Evolutionary conservation across 2,113 vertebrate species (phyloP).

Genomic region (Hippoglossus stenolepis): DNA sequence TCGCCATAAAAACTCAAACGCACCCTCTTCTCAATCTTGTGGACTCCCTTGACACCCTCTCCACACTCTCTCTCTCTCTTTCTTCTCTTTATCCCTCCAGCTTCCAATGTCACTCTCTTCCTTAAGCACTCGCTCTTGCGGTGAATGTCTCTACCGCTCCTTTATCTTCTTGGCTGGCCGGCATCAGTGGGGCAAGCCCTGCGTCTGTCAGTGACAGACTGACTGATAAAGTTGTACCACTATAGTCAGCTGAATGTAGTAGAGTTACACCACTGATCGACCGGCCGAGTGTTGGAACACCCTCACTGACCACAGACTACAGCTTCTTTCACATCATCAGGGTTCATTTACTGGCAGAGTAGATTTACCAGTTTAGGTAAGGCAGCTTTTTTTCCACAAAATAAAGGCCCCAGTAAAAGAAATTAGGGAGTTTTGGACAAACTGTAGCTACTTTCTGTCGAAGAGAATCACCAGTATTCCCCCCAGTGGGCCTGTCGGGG

Average conservation of each 20-base stretch:
- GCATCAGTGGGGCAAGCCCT: neutral
- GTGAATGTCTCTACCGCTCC: neutral
- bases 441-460: too few relatives aligned
- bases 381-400: too few relatives aligned
- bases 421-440: neutral
- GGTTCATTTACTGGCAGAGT: neutral
- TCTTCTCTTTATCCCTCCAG: slow-evolving; percentile 15
- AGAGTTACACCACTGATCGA: too few relatives aligned
- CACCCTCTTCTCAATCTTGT: slow-evolving; percentile 32
- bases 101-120: slow-evolving; percentile 11
- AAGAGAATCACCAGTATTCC: too few relatives aligned
- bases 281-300: neutral
- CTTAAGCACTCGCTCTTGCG: slow-evolving; percentile 20
- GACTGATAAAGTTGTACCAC: neutral
- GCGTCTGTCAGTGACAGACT: neutral
- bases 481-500: too few relatives aligned
- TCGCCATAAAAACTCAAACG: slow-evolving; percentile 47
- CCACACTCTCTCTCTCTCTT: neutral
- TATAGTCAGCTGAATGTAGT: neutral
- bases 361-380: neutral
- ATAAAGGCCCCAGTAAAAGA: too few relatives aligned
- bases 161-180: neutral
- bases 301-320: neutral
- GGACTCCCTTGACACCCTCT: slow-evolving; percentile 24
- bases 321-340: neutral